Evolutionary conservation across 1,140 invertebrate species (phyloP).

Genomic region (Pinna nobilis): DNA sequence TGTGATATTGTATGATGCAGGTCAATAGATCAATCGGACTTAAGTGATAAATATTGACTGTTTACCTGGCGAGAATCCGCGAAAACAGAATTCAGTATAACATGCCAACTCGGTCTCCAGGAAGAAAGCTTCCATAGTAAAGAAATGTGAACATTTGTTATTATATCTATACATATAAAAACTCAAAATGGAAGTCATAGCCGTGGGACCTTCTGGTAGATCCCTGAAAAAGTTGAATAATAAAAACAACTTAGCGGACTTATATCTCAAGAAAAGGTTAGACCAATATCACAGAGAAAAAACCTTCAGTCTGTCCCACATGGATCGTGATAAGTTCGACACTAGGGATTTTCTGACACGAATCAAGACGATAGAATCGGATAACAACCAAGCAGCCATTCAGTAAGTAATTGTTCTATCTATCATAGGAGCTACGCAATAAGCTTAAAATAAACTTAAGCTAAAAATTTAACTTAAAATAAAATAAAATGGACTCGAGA

Average conservation of each 20-base stretch:
- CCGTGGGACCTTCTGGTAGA: constrained; percentile 36
- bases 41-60: too few relatives aligned
- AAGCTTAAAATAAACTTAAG: neutral
- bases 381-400: constrained; percentile 34
- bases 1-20: neutral
- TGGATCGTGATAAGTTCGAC: constrained; percentile 52
- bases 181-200: neutral
- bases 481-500: neutral
- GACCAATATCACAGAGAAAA: constrained; percentile 47
- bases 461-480: neutral
- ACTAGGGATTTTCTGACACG: constrained; percentile 47
- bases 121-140: too few relatives aligned
- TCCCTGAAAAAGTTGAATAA: constrained; percentile 48
- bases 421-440: neutral
- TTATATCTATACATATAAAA: neutral
- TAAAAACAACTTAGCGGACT: constrained; percentile 50
- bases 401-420: constrained; percentile 24
- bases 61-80: too few relatives aligned
- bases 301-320: constrained; percentile 40
- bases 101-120: too few relatives aligned
- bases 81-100: too few relatives aligned
- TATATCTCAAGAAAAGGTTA: constrained; percentile 48
- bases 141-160: neutral
- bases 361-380: constrained; percentile 45
- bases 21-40: too few relatives aligned